phyloP scores from a whole-genome alignment of 2,797 vertebrate genomes.

The Falco columbarius region DNA sequence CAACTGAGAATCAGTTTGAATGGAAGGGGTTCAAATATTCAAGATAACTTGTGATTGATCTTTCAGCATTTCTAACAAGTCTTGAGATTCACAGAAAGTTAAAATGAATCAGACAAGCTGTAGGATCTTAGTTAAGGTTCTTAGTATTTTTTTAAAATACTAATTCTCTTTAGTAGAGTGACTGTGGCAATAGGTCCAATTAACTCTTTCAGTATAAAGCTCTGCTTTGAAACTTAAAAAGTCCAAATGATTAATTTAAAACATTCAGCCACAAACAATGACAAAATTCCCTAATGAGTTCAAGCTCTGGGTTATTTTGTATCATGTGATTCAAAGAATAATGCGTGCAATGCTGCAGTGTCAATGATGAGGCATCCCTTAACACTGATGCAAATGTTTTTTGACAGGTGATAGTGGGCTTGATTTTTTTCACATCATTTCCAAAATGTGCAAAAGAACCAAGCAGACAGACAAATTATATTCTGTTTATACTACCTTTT shows the following conservation, averaged over 20 bases:
- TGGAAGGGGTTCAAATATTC: background rate
- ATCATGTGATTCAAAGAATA: background rate
- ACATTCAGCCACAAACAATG: background rate
- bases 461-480: background rate
- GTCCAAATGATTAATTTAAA: background rate
- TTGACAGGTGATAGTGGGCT: constrained; percentile 20
- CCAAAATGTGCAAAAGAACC: background rate
- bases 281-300: background rate
- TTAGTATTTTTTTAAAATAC: background rate
- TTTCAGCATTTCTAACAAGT: background rate
- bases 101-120: background rate
- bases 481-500: background rate
- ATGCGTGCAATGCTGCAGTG: background rate
- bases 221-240: background rate
- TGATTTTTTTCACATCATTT: constrained; percentile 7
- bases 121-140: background rate
- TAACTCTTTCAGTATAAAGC: background rate
- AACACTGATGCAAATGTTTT: constrained; percentile 44
- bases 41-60: background rate
- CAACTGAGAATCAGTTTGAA: background rate
- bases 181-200: background rate
- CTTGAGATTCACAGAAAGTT: background rate
- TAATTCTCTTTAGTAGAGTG: background rate
- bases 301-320: background rate
- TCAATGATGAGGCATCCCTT: constrained; percentile 21